phyloP scores from a whole-genome alignment of 1,140 invertebrate genomes.

The Leptopilina clavipes region DNA sequence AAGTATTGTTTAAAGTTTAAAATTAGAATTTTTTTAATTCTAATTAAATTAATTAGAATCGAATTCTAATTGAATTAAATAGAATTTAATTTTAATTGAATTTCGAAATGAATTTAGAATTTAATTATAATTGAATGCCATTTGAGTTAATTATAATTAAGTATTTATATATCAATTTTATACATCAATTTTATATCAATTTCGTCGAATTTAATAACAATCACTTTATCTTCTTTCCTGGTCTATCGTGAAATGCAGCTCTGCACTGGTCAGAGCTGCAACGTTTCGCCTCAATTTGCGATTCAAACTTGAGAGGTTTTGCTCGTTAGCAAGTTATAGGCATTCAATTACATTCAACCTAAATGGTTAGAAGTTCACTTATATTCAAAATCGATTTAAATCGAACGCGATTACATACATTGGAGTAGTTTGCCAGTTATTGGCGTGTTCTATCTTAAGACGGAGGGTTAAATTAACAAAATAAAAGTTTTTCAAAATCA shows the following conservation, averaged over 20 bases:
- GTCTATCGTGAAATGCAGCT: conserved; percentile 9
- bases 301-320: conserved; percentile 31
- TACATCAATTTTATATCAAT: too few relatives aligned
- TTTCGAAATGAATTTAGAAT: too few relatives aligned
- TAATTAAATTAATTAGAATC: too few relatives aligned
- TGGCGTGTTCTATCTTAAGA: background rate
- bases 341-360: conserved; percentile 2
- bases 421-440: background rate
- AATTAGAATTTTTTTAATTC: background rate
- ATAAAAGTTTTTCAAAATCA: too few relatives aligned
- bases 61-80: too few relatives aligned
- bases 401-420: background rate
- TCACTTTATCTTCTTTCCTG: conserved; percentile 3
- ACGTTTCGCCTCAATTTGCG: conserved; percentile 27
- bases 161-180: too few relatives aligned
- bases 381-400: conserved; percentile 32
- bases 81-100: too few relatives aligned
- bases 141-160: too few relatives aligned
- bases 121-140: too few relatives aligned
- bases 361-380: conserved; percentile 25
- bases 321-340: conserved; percentile 31
- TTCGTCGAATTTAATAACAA: background rate
- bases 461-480: too few relatives aligned
- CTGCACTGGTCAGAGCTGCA: conserved; percentile 22
- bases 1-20: background rate